phyloP scores from a whole-genome alignment of 2,113 vertebrate species.

The Himantopus leucocephalus region DNA sequence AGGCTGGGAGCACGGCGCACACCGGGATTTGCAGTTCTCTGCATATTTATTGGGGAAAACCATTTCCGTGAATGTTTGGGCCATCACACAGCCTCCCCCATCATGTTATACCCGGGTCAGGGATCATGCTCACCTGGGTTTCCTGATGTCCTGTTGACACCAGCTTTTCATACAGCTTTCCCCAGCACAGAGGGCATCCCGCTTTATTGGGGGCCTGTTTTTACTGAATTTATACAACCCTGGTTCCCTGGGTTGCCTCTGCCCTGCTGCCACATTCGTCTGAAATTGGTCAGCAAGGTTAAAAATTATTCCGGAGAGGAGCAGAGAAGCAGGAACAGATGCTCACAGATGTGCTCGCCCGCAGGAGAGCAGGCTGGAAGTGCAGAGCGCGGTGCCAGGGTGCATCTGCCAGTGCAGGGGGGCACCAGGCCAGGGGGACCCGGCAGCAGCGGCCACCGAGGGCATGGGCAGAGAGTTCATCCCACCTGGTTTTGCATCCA shows the following conservation, averaged over 20 bases:
- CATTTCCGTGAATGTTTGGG: not conserved
- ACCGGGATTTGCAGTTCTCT: not conserved
- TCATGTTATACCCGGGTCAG: accelerated
- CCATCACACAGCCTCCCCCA: not conserved
- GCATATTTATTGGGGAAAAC: not conserved
- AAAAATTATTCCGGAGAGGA: not conserved
- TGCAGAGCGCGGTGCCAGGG: accelerated
- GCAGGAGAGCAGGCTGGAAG: not conserved
- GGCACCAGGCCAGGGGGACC: too few species aligned
- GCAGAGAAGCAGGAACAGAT: not conserved
- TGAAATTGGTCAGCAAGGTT: not conserved
- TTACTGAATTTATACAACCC: not conserved
- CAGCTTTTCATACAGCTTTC: not conserved
- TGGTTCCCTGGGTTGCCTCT: not conserved
- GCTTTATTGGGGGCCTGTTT: not conserved
- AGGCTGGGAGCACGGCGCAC: not conserved
- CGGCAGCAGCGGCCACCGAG: accelerated
- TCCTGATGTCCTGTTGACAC: not conserved
- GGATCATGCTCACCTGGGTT: not conserved
- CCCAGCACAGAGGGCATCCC: not conserved
- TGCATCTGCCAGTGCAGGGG: not conserved
- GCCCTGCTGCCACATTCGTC: not conserved
- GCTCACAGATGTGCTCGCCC: accelerated
- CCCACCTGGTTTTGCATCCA: not conserved
- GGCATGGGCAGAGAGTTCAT: not conserved